Base-by-base conservation (phyloP, 1,140 invertebrate species). In the Bactericera cockerelli region DNA sequence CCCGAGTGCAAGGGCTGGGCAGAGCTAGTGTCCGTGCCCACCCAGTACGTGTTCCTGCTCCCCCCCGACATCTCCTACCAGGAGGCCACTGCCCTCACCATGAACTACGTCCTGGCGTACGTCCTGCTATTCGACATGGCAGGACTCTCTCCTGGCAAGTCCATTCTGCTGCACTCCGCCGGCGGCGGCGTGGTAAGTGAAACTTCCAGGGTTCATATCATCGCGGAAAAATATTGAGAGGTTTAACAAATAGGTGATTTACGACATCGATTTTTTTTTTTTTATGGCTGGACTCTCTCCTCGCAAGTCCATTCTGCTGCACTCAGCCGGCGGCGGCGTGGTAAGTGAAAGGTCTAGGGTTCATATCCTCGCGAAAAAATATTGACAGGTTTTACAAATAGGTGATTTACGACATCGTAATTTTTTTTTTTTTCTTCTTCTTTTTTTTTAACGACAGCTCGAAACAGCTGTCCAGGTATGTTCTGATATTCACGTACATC, bases 241-340 rank as follows among this genome's bases (percentile, higher is more conserved):
- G n/a, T n/a, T n/a, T n/a, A n/a, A n/a, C n/a, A n/a, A n/a, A n/a
- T n/a, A n/a, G n/a, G n/a, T n/a, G n/a, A n/a, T n/a, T n/a, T n/a
- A n/a, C n/a, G n/a, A n/a, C n/a, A n/a, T n/a, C n/a, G n/a, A n/a
- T n/a, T n/a, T 93, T 60, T 79, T 93, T 8, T 91, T 92, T 73
- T 86, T 91, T 66, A 74, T 91, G 67, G 87, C 81, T 33, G 81
- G 82, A 66, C 72, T 93, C 19, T 75, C 79, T 1, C 77, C 82
- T 49, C 87, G 86, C 57, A 89, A 91, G 71, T 86, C 81, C 62
- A 74, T 93, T 16, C 75, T 93, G 55, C 76, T 92, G 26, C 88
- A 93, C 69, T 90, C 87, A 19, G 86, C 86, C 65, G 89, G 86
- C 42, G 89, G 89, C 61, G 87, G 87, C 54, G 86, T 93, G 75